Conservation (phyloP, 2,888 invertebrate genomes). For the Kuschelorhynchus macadamiae region DNA sequence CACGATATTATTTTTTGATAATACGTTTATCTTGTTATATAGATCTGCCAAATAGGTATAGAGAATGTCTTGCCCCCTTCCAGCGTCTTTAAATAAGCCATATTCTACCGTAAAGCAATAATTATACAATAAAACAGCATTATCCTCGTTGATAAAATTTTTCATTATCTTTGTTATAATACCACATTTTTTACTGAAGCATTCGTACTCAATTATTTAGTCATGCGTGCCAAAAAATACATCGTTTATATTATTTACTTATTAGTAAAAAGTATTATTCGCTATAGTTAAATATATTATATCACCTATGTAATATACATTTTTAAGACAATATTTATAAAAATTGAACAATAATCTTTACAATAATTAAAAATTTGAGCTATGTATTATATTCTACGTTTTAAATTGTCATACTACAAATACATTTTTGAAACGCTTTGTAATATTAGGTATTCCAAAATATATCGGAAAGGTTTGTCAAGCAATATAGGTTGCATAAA, state of each 20-base stretch:
- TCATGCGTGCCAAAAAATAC: constrained; percentile 35
- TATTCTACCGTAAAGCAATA: too few species aligned
- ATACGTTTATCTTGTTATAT: too few species aligned
- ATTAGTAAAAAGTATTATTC: constrained; percentile 15
- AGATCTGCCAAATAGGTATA: too few species aligned
- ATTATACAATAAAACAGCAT: too few species aligned
- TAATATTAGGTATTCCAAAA: not conserved
- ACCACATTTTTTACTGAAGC: constrained; percentile 9
- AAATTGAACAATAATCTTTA: constrained; percentile 59
- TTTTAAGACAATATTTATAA: constrained; percentile 57
- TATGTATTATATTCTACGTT: constrained; percentile 25
- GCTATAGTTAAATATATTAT: constrained; percentile 5
- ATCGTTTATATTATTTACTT: constrained; percentile 4
- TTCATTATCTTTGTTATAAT: too few species aligned
- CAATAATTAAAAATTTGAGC: constrained; percentile 52
- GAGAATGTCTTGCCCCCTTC: too few species aligned
- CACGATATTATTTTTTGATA: too few species aligned
- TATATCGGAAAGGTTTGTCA: too few species aligned
- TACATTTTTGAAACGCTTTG: not conserved
- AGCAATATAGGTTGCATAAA: too few species aligned
- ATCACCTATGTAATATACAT: constrained; percentile 25
- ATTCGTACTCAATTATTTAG: constrained; percentile 8
- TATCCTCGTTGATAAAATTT: too few species aligned
- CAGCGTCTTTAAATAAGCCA: too few species aligned
- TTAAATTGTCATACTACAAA: constrained; percentile 2